Conservation (phyloP, 1,140 invertebrate species). For the Drosophila pseudoobscura region DNA sequence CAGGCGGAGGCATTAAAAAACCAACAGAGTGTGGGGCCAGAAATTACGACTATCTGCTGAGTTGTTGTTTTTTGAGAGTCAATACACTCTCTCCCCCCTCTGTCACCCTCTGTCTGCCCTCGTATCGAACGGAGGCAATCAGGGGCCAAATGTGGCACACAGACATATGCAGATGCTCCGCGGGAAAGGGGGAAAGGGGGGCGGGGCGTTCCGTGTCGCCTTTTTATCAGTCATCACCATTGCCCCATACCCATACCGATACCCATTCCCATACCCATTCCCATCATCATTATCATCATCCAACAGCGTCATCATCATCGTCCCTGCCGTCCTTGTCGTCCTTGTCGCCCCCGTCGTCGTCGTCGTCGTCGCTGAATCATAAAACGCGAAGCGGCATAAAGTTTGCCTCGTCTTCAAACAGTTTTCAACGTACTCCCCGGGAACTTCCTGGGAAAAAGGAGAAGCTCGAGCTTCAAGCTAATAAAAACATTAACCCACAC, state of each 20-base stretch:
- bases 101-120: background rate
- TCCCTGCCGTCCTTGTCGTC: constrained; percentile 5
- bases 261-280: background rate
- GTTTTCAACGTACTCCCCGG: constrained; percentile 12
- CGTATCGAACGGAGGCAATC: background rate
- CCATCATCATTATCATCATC: background rate
- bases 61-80: background rate
- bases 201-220: background rate
- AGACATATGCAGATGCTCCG: background rate
- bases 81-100: background rate
- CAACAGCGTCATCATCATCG: background rate
- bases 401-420: constrained; percentile 28
- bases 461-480: constrained; percentile 28
- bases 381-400: constrained; percentile 52
- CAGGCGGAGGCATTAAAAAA: constrained; percentile 54
- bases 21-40: constrained; percentile 14
- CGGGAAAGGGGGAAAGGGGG: background rate
- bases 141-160: background rate
- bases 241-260: background rate
- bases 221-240: constrained; percentile 58
- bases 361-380: constrained; percentile 26
- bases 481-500: constrained; percentile 69
- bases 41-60: constrained; percentile 11
- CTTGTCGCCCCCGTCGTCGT: background rate
- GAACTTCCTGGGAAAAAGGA: background rate